Evolutionary conservation across 1,140 invertebrate species (phyloP).

Genomic region (Calephelis virginiensis): DNA sequence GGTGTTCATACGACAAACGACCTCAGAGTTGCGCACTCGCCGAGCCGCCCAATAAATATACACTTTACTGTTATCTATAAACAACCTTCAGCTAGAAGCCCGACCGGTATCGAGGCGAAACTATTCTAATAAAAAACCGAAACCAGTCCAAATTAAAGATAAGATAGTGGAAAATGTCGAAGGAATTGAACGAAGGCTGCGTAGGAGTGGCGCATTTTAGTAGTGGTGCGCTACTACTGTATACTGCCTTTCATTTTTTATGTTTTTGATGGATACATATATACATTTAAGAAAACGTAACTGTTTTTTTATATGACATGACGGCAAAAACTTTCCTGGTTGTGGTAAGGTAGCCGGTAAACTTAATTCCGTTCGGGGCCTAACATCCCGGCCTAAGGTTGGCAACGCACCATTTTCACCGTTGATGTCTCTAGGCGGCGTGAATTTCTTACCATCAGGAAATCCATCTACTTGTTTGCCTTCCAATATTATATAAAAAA

Average conservation of each 20-base stretch:
- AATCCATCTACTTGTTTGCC: too few species aligned
- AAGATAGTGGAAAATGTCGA: constrained; percentile 61
- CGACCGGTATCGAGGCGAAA: constrained; percentile 73
- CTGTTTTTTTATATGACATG: too few species aligned
- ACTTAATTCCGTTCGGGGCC: too few species aligned
- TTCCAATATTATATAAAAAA: too few species aligned
- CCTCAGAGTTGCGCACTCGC: constrained; percentile 59
- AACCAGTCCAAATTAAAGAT: constrained; percentile 76
- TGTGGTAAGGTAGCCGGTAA: too few species aligned
- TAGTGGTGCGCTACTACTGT: constrained; percentile 5
- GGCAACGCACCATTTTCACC: too few species aligned
- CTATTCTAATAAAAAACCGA: constrained; percentile 73
- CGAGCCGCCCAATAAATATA: constrained; percentile 66
- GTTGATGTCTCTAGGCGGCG: too few species aligned
- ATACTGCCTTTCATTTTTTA: not conserved
- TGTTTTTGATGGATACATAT: not conserved
- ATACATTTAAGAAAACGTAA: too few species aligned
- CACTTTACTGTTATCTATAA: constrained; percentile 75
- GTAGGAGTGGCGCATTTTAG: constrained; percentile 41
- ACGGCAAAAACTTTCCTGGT: too few species aligned
- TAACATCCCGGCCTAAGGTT: too few species aligned
- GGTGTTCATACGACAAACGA: constrained; percentile 50
- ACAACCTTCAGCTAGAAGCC: constrained; percentile 66
- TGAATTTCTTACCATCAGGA: too few species aligned
- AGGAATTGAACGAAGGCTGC: constrained; percentile 43